These are phyloP conservation scores for Potamilus streckersoni DNA, from an alignment of 1,140 invertebrate genomes.

Conservation along the genomic window DNA sequence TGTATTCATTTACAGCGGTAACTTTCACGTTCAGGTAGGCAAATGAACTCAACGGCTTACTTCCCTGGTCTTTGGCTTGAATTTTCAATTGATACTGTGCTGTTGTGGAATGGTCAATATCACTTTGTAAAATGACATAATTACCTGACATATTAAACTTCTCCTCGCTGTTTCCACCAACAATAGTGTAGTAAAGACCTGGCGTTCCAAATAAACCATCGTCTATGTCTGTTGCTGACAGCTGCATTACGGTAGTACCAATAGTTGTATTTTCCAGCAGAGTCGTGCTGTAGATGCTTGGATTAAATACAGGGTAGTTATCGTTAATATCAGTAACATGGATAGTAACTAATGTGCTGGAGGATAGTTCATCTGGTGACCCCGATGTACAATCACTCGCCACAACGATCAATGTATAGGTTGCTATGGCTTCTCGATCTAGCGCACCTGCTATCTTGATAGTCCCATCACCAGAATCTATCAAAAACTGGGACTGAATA, in stretches of 20 bases:
- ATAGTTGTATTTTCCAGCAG: background rate
- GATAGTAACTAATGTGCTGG: background rate
- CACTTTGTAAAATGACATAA: background rate
- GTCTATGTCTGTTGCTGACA: constrained; percentile 12
- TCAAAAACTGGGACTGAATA: background rate
- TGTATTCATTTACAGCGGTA: constrained; percentile 1
- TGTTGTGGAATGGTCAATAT: background rate
- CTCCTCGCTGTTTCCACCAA: background rate
- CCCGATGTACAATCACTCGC: background rate
- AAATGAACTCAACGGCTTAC: background rate
- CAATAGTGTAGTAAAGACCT: background rate
- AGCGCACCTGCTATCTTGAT: background rate
- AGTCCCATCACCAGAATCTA: background rate
- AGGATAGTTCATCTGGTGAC: no score
- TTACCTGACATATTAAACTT: background rate
- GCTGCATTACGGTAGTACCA: constrained; percentile 1
- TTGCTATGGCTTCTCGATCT: constrained; percentile 1
- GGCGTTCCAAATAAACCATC: background rate
- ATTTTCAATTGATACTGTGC: no score
- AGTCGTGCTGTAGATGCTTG: background rate
- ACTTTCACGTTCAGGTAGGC: background rate
- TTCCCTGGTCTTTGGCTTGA: no score
- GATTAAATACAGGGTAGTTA: constrained; percentile 14
- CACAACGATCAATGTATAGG: background rate
- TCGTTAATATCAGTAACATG: constrained; percentile 13